These are phyloP conservation scores for Rhinogobio ventralis DNA, from an alignment of 2,797 vertebrate genomes.

Conservation along the genomic window DNA sequence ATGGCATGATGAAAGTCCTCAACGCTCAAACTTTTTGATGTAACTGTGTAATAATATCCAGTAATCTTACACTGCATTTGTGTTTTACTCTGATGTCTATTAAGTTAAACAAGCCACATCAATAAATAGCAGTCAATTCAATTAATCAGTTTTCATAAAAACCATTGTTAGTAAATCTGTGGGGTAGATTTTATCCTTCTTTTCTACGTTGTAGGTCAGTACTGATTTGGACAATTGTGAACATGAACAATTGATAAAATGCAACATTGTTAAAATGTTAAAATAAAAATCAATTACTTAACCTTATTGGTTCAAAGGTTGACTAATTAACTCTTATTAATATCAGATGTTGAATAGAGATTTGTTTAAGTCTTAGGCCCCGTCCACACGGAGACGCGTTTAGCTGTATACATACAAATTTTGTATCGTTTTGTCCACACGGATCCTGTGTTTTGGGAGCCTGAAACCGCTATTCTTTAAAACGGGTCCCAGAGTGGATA, in stretches of 20 bases:
- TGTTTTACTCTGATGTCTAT: neutral
- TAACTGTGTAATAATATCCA: conserved; percentile 3
- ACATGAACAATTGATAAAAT: too few relatives aligned
- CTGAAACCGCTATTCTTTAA: too few relatives aligned
- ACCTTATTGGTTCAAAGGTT: neutral
- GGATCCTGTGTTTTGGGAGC: too few relatives aligned
- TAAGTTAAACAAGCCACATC: neutral
- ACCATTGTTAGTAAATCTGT: neutral
- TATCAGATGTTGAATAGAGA: neutral
- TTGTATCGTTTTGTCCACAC: too few relatives aligned
- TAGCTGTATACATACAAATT: too few relatives aligned
- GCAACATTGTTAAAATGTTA: neutral
- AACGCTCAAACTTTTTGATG: conserved; percentile 23
- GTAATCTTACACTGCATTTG: neutral
- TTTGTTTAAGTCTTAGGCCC: neutral
- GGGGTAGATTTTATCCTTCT: neutral
- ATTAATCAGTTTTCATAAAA: neutral
- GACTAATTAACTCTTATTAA: neutral
- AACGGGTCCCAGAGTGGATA: too few relatives aligned
- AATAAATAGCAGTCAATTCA: neutral
- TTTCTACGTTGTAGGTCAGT: neutral
- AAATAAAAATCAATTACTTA: neutral
- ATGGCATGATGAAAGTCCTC: conserved; percentile 15
- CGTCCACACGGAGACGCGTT: too few relatives aligned
- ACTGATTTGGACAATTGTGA: too few relatives aligned